Evolutionary conservation across 2,113 vertebrate species (phyloP).

Genomic region (Mus pahari): DNA sequence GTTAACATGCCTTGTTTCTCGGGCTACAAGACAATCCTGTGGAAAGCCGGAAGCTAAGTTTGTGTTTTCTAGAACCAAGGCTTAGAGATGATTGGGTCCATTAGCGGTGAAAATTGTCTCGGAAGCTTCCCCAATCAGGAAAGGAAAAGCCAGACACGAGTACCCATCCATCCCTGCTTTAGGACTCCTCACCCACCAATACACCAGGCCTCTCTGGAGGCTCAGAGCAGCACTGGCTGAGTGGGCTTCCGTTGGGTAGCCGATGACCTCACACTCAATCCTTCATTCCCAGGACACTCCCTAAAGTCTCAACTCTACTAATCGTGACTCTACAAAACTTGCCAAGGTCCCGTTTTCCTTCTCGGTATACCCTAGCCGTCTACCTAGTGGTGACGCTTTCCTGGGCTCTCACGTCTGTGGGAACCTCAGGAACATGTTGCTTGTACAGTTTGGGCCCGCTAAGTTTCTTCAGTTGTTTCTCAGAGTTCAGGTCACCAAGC

Average conservation of each 20-base stretch:
- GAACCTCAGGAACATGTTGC: not conserved
- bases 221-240: not conserved
- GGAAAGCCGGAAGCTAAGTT: not conserved
- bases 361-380: not conserved
- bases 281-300: not conserved
- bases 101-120: not conserved
- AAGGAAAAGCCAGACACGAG: not conserved
- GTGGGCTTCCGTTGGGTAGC: not conserved
- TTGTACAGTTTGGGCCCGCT: not conserved
- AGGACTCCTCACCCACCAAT: not conserved
- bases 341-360: not conserved
- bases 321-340: constrained; percentile 14
- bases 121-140: not conserved
- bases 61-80: not conserved
- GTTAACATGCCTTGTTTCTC: not conserved
- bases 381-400: constrained; percentile 9
- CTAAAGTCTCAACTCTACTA: constrained; percentile 22
- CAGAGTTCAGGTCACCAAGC: not conserved
- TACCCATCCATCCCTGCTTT: not conserved
- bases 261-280: not conserved
- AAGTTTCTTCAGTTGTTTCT: not conserved
- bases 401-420: not conserved
- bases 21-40: not conserved
- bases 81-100: not conserved
- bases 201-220: no score